These are phyloP conservation scores for Drosophila quinaria DNA, from an alignment of 2,888 invertebrate species.

Conservation along the genomic window DNA sequence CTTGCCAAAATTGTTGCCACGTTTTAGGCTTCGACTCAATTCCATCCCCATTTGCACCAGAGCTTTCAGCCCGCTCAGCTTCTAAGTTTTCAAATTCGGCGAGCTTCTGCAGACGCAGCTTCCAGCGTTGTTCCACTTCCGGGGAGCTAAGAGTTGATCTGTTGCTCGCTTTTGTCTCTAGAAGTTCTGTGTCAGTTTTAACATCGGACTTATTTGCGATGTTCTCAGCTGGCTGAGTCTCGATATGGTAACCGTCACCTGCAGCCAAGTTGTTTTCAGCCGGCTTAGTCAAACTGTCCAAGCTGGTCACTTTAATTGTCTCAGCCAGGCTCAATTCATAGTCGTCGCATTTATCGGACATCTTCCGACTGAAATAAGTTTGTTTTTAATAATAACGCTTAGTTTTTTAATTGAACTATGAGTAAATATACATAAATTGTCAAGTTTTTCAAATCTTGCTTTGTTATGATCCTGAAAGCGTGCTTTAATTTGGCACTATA, in stretches of 20 bases:
- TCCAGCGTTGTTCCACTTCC: conserved; percentile 60
- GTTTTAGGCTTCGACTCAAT: not conserved
- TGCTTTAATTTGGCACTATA: not conserved
- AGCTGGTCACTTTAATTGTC: not conserved
- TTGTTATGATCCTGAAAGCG: not conserved
- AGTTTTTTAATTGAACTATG: not conserved
- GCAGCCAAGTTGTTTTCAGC: conserved; percentile 2
- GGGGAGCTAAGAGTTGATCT: conserved; percentile 4
- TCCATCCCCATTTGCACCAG: not conserved
- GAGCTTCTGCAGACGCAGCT: conserved; percentile 45
- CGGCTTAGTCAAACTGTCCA: not conserved
- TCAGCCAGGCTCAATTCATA: not conserved
- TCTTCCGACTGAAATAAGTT: not conserved
- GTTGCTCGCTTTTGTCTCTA: conserved; percentile 11
- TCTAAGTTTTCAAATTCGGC: conserved; percentile 57
- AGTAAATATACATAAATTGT: not conserved
- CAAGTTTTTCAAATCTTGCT: not conserved
- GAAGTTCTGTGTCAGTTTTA: not conserved
- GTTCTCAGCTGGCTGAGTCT: not conserved
- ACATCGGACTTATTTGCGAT: not conserved
- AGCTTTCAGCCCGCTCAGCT: not conserved
- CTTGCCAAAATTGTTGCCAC: conserved; percentile 23
- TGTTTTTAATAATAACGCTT: not conserved
- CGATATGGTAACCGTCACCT: not conserved
- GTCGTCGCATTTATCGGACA: not conserved